A percentile compares a stretch with the other conserved stretches of the same genome.
phyloP scores from a whole-genome alignment of 2,797 vertebrate genomes.

The Aplochiton taeniatus region DNA sequence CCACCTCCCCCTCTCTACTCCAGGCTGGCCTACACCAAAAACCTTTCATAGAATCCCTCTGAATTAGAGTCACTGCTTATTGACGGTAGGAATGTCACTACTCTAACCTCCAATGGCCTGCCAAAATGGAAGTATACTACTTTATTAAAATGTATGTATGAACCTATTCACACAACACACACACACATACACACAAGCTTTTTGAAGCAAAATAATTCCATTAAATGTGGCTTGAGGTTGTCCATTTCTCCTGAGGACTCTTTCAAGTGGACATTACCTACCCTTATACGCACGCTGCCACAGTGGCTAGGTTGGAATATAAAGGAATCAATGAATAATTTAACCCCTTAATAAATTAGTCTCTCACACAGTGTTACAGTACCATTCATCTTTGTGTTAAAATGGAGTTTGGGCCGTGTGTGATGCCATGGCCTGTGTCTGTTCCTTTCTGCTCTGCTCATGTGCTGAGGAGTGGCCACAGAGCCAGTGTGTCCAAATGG shows the following conservation, averaged over 20 bases:
- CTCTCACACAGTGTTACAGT: slow-evolving; percentile 56
- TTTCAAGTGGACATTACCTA: slow-evolving; percentile 54
- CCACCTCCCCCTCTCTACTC: too few species aligned
- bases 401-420: slow-evolving; percentile 4
- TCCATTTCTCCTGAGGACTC: slow-evolving; percentile 45
- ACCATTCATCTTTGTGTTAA: background rate
- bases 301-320: slow-evolving; percentile 36
- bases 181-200: too few species aligned
- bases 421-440: slow-evolving; percentile 3
- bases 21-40: too few species aligned
- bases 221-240: slow-evolving; percentile 63
- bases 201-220: slow-evolving; percentile 50
- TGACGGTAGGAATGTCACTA: too few species aligned
- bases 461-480: slow-evolving; percentile 48
- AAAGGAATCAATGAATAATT: slow-evolving; percentile 74
- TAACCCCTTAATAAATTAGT: slow-evolving; percentile 66
- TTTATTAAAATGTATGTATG: slow-evolving; percentile 28
- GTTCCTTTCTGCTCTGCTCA: background rate
- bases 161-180: background rate
- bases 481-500: slow-evolving; percentile 50
- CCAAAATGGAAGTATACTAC: slow-evolving; percentile 30
- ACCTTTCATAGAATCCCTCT: too few species aligned
- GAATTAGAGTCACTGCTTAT: too few species aligned
- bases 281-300: slow-evolving; percentile 22
- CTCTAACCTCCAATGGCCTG: too few species aligned